Percentiles rank a stretch among this genome's conserved stretches.
Evolutionary conservation across 2,113 vertebrate species (phyloP).

Genomic region (Meles meles): DNA sequence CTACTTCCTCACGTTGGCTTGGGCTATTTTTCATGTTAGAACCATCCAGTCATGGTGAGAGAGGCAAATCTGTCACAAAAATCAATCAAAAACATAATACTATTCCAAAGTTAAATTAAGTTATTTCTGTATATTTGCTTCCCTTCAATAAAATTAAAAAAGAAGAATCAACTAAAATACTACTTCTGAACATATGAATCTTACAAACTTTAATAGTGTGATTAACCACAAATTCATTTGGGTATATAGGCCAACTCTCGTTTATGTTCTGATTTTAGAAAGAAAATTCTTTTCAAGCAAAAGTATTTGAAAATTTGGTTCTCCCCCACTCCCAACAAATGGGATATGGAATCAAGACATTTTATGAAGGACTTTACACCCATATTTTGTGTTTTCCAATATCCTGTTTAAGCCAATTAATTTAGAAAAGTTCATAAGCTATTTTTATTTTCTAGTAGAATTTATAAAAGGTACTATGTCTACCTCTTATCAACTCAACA

Average conservation of each 20-base stretch:
- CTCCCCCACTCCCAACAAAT: not conserved
- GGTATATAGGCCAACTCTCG: not conserved
- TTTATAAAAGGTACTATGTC: slow-evolving; percentile 30
- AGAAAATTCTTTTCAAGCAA: slow-evolving; percentile 19
- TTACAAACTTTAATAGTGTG: not conserved
- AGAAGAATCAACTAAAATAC: not conserved
- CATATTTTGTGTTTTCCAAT: slow-evolving; percentile 41
- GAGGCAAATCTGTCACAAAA: slow-evolving; percentile 24
- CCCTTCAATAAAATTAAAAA: not conserved
- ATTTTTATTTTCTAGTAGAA: not conserved
- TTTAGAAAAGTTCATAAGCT: not conserved
- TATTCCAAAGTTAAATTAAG: slow-evolving; percentile 14
- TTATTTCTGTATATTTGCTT: slow-evolving; percentile 10
- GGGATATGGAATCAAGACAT: slow-evolving; percentile 39
- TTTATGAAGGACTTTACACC: not conserved
- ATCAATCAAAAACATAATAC: not conserved
- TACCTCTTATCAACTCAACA: slow-evolving; percentile 7
- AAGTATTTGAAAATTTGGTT: not conserved
- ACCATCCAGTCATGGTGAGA: not conserved
- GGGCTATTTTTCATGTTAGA: not conserved
- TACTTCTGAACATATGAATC: not conserved
- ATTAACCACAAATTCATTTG: not conserved
- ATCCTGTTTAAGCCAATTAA: slow-evolving; percentile 15
- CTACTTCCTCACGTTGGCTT: not conserved
- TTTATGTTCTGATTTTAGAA: not conserved